Conservation (phyloP, 2,113 vertebrate species). For the Pseudopipra pipra region DNA sequence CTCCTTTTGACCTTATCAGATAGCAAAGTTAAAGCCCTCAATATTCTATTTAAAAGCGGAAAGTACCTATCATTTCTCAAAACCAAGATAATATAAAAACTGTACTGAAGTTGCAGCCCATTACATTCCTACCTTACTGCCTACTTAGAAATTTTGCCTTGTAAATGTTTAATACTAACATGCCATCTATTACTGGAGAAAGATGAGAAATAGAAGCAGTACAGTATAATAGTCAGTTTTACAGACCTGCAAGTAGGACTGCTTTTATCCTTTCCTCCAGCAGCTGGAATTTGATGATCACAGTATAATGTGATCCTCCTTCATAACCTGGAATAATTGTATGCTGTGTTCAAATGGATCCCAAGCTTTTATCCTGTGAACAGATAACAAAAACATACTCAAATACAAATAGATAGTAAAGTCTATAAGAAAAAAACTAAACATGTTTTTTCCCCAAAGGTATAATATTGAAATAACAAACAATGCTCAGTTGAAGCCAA, state of each 20-base stretch:
- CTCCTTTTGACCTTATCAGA: background rate
- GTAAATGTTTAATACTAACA: background rate
- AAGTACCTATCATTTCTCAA: background rate
- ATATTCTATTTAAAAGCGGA: background rate
- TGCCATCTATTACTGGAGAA: background rate
- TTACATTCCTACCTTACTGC: background rate
- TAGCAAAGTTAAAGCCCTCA: background rate
- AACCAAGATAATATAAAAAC: background rate
- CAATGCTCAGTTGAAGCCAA: background rate
- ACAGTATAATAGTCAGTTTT: background rate
- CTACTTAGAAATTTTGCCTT: background rate
- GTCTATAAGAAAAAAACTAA: background rate
- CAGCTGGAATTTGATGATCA: conserved; percentile 52
- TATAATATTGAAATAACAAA: background rate
- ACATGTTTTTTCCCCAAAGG: background rate
- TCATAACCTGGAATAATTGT: conserved; percentile 63
- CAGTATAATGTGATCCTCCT: conserved; percentile 10
- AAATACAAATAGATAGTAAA: background rate
- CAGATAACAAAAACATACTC: background rate
- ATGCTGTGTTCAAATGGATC: conserved; percentile 58
- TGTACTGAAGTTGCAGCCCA: background rate
- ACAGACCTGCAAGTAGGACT: conserved; percentile 64
- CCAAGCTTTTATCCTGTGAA: conserved; percentile 65
- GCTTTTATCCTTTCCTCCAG: conserved; percentile 64
- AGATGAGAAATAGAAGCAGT: background rate